Evolutionary conservation across 1,140 invertebrate species (phyloP).

Genomic region (Penaeus indicus): DNA sequence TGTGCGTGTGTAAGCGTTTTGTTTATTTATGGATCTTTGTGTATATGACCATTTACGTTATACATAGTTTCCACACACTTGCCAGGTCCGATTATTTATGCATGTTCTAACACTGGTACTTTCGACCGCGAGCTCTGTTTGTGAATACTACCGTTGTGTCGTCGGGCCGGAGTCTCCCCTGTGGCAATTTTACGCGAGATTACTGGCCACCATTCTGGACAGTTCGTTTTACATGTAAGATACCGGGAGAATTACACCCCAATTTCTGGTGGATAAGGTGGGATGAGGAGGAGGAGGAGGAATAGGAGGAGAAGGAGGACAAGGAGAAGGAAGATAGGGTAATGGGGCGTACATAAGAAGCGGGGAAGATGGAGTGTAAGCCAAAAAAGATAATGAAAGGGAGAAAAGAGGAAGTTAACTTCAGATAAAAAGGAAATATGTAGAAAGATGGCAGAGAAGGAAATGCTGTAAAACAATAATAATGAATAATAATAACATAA

Average conservation of each 20-base stretch:
- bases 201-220: constrained; percentile 52
- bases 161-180: not conserved
- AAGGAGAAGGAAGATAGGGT: constrained; percentile 37
- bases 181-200: constrained; percentile 58
- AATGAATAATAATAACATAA: too few relatives aligned
- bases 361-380: constrained; percentile 31
- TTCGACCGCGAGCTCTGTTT: not conserved
- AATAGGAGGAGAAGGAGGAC: constrained; percentile 17
- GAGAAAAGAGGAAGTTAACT: not conserved
- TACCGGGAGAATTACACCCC: constrained; percentile 56
- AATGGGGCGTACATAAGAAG: not conserved
- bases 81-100: too few relatives aligned
- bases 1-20: too few relatives aligned
- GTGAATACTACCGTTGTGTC: not conserved
- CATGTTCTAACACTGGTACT: too few relatives aligned
- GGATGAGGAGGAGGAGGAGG: constrained; percentile 24
- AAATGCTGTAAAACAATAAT: not conserved
- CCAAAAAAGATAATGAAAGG: not conserved
- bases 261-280: constrained; percentile 55
- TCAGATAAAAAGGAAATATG: not conserved
- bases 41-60: too few relatives aligned
- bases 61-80: too few relatives aligned
- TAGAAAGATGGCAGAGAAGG: constrained; percentile 38
- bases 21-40: too few relatives aligned
- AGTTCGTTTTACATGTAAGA: constrained; percentile 59